Base-by-base conservation (phyloP, 1,140 invertebrate species). In the Paraescarpia echinospica region DNA sequence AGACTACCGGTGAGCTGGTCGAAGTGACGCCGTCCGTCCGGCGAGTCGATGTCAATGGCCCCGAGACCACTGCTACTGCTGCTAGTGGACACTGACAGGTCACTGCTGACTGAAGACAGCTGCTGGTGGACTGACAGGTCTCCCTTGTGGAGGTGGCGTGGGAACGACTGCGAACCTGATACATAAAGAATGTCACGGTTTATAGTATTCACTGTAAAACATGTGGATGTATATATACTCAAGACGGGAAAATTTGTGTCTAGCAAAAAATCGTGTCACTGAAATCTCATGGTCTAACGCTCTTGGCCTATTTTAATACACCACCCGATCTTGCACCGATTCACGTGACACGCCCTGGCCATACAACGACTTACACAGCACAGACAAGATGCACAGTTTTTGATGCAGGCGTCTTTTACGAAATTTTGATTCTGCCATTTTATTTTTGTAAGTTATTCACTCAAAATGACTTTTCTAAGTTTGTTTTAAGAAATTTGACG, bases 1-100 rank as follows among this genome's bases (percentile, higher is more conserved):
- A 93, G 92, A 51, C 91, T 91, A 27, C 41, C 31, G 33, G 34
- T 41, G 18, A 91, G 41, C 34, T 41, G 34, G 89, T 92, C 92
- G n/a, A 48, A 33, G 33, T 91, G 34, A 1, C 91, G 34, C 34
- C 91, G 91, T 9, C 35, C 34, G 12, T 91, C 91, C 12, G 35
- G 91, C 12, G 48, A 91, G 33, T 91, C 91, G 27, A 35, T 14
- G 5, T 91, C 34, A 22, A 48, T 35, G 33, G 35, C 48, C 34
- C 91, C 91, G 1, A 41, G 91, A 33, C 91, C 91, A 48, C 91
- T 91, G 41, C 91, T 91, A 33, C 91, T 91, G 27, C 59, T 77
- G 35, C 91, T 91, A 18, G 91, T 91, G 33, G 91, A 35, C 35
- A 91, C 48, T 2, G 91, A 91, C 91, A 33, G 41, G 91, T 91